Evolutionary conservation across 2,888 invertebrate genomes (phyloP).

Genomic region (Andrena fulva): DNA sequence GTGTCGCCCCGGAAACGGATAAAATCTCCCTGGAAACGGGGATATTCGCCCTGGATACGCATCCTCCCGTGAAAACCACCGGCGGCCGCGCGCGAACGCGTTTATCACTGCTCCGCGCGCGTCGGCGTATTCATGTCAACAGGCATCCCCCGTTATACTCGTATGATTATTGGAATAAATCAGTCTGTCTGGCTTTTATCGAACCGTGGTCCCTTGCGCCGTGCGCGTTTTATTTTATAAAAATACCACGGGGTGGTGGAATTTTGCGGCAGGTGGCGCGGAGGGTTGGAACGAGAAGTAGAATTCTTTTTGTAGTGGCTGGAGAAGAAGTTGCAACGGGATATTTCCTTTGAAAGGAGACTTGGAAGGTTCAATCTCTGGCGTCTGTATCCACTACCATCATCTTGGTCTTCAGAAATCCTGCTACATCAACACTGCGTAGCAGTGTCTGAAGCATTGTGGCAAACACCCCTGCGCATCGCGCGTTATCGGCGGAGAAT

Average conservation of each 20-base stretch:
- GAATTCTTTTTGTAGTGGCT: too few species aligned
- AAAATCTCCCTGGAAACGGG: constrained; percentile 36
- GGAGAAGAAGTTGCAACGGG: too few species aligned
- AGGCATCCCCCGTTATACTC: not conserved
- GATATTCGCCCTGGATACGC: constrained; percentile 42
- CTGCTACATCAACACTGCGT: too few species aligned
- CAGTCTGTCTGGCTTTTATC: constrained; percentile 28
- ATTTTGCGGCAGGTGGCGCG: not conserved
- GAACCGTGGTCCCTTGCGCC: not conserved
- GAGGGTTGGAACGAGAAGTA: not conserved
- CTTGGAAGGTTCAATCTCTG: too few species aligned
- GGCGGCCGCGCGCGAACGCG: constrained; percentile 22
- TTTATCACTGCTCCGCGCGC: constrained; percentile 20
- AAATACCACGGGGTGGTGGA: not conserved
- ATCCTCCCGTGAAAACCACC: constrained; percentile 39
- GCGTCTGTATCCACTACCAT: too few species aligned
- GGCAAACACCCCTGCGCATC: not conserved
- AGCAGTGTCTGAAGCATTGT: not conserved
- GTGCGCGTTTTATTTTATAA: not conserved
- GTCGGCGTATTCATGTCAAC: constrained; percentile 30
- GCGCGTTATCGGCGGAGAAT: not conserved
- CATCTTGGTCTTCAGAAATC: too few species aligned
- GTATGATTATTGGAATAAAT: constrained; percentile 51
- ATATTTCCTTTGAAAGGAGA: too few species aligned
- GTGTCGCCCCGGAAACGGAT: constrained; percentile 23